Evolutionary conservation across 2,113 vertebrate species (phyloP).

Genomic region (Ammodytes dubius): DNA sequence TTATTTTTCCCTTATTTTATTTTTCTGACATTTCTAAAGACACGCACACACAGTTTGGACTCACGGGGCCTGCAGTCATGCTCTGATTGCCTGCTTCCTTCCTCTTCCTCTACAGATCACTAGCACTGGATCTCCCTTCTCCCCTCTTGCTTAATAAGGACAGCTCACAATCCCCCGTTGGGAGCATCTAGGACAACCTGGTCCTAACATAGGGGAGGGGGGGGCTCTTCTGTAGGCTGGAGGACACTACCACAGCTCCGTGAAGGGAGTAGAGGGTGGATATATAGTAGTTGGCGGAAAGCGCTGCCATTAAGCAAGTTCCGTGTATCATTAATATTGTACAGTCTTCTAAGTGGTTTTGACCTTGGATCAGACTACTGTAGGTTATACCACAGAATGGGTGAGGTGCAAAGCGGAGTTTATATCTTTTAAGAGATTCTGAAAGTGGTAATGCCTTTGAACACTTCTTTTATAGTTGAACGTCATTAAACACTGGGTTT

Average conservation of each 20-base stretch:
- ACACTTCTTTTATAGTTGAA: slow-evolving; percentile 2
- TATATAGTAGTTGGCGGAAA: slow-evolving; percentile 31
- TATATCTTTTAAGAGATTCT: slow-evolving; percentile 39
- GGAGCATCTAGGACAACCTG: slow-evolving; percentile 29
- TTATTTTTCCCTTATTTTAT: background rate
- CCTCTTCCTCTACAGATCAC: slow-evolving; percentile 52
- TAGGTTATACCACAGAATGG: slow-evolving; percentile 29
- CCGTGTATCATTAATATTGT: slow-evolving; percentile 71
- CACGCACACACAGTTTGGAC: slow-evolving; percentile 23
- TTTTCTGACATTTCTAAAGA: slow-evolving; percentile 6
- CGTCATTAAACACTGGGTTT: background rate
- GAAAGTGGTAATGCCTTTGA: slow-evolving; percentile 12
- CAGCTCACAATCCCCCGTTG: slow-evolving; percentile 25
- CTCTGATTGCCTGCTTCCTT: slow-evolving; percentile 54
- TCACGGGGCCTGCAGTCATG: slow-evolving; percentile 30
- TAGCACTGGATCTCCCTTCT: slow-evolving; percentile 23
- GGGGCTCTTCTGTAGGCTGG: slow-evolving; percentile 22
- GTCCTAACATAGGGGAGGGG: slow-evolving; percentile 2
- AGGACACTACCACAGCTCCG: slow-evolving; percentile 41
- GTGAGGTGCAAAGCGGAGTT: slow-evolving; percentile 12
- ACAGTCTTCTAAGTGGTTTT: slow-evolving; percentile 65
- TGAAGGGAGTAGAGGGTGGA: slow-evolving; percentile 11
- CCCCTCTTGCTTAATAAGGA: background rate
- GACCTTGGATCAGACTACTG: slow-evolving; percentile 68
- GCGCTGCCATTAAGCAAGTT: slow-evolving; percentile 40